phyloP scores from a whole-genome alignment of 2,888 invertebrate species.

The Alitta virens region DNA sequence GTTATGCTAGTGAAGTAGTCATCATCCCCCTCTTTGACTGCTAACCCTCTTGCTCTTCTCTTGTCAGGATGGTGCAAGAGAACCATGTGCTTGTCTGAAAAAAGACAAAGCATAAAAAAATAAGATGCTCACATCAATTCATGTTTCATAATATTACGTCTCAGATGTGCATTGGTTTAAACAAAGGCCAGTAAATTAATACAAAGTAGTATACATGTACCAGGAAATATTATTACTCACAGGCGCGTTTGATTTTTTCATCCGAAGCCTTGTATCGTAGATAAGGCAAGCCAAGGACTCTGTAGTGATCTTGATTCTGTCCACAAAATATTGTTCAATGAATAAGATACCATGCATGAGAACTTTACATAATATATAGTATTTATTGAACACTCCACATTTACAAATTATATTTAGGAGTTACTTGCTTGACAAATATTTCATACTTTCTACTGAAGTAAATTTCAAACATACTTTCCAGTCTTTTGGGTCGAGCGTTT shows the following conservation, averaged over 20 bases:
- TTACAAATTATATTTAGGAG: too few species aligned
- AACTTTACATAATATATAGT: too few species aligned
- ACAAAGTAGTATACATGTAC: too few species aligned
- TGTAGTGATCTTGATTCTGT: conserved; percentile 91
- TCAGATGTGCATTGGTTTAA: too few species aligned
- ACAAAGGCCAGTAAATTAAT: too few species aligned
- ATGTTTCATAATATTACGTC: too few species aligned
- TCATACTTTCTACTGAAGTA: too few species aligned
- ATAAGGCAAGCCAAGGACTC: conserved; percentile 84
- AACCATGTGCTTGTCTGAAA: conserved; percentile 73
- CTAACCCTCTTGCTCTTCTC: conserved; percentile 79
- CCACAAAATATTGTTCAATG: conserved; percentile 27
- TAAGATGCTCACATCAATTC: not conserved
- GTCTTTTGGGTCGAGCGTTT: conserved; percentile 88
- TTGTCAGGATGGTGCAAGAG: conserved; percentile 98
- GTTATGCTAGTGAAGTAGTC: conserved; percentile 99
- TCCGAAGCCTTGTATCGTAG: conserved; percentile 82
- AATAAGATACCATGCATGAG: too few species aligned
- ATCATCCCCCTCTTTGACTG: conserved; percentile 71
- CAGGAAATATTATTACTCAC: conserved; percentile 64
- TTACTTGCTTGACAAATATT: too few species aligned
- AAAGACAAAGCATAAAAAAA: not conserved
- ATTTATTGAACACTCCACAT: too few species aligned
- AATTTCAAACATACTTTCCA: conserved; percentile 82
- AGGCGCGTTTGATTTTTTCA: conserved; percentile 90